Percentiles rank a stretch among this genome's conserved stretches.
Evolutionary conservation across 64 coral and sea anemone genomes (phyloP).

Genomic region (Montipora cactus): DNA sequence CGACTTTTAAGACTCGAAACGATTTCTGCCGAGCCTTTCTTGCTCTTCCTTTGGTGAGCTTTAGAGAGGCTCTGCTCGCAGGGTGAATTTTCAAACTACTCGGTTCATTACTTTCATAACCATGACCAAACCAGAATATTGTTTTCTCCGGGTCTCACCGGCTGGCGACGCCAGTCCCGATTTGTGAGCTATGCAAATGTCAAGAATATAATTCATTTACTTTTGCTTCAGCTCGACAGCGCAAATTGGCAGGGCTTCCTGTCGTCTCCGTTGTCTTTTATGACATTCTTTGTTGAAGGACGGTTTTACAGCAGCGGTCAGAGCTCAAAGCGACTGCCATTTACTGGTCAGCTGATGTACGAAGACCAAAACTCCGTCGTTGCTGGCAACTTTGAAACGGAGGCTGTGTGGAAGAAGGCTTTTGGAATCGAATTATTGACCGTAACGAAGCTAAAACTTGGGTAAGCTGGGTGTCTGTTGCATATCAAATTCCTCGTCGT

Average conservation of each 20-base stretch:
- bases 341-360: slow-evolving; percentile 73
- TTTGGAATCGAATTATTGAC: slow-evolving; percentile 80
- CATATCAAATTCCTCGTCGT: too few species aligned
- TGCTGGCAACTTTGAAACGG: slow-evolving; percentile 67
- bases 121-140: too few species aligned
- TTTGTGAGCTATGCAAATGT: neutral
- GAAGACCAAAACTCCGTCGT: slow-evolving; percentile 25
- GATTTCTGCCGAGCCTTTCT: too few species aligned
- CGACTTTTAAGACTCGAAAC: too few species aligned
- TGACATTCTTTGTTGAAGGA: slow-evolving; percentile 64
- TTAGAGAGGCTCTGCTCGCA: too few species aligned
- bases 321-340: slow-evolving; percentile 19
- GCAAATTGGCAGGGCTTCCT: neutral
- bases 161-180: too few species aligned
- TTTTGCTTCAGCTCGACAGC: neutral
- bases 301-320: slow-evolving; percentile 20
- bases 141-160: too few species aligned
- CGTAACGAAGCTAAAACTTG: slow-evolving; percentile 72
- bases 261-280: slow-evolving; percentile 4
- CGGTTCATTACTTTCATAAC: too few species aligned
- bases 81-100: too few species aligned
- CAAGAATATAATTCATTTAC: neutral
- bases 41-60: too few species aligned
- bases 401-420: slow-evolving; percentile 71
- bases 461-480: slow-evolving; percentile 38